A percentile compares a stretch with the other conserved stretches of the same genome.
These are phyloP conservation scores for Tetraodon nigroviridis DNA, from an alignment of 2,113 vertebrate genomes.

Conservation along the genomic window DNA sequence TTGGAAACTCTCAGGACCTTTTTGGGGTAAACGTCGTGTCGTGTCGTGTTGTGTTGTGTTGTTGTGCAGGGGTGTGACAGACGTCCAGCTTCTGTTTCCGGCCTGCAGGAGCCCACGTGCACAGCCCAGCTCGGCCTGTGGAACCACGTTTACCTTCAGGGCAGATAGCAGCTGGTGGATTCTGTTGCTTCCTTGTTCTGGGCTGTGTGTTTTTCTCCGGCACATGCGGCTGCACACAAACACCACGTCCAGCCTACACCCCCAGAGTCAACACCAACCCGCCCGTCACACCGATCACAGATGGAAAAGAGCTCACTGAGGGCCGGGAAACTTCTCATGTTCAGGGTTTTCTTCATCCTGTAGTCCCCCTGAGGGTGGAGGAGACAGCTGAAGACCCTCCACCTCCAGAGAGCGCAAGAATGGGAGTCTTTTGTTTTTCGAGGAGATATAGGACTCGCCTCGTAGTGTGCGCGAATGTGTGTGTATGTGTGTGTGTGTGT, in stretches of 20 bases:
- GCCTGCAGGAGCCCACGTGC: conserved; percentile 13
- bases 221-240: conserved; percentile 4
- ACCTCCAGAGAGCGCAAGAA: neutral
- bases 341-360: too few species aligned
- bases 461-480: neutral
- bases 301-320: too few species aligned
- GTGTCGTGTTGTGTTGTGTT: too few species aligned
- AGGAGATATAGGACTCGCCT: too few species aligned
- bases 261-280: neutral
- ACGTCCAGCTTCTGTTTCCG: neutral
- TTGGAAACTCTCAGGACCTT: too few species aligned
- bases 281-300: neutral
- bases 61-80: too few species aligned
- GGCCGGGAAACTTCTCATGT: too few species aligned
- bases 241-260: conserved; percentile 14
- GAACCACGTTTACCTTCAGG: conserved; percentile 46
- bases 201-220: neutral
- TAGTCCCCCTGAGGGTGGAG: too few species aligned
- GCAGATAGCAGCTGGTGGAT: conserved; percentile 38
- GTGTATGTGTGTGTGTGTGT: neutral
- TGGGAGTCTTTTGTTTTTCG: too few species aligned
- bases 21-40: too few species aligned
- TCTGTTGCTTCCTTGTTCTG: conserved; percentile 14
- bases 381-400: too few species aligned
- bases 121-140: conserved; percentile 10